Evolutionary conservation across 2,888 invertebrate genomes (phyloP).

Genomic region (Agrotis clavis): DNA sequence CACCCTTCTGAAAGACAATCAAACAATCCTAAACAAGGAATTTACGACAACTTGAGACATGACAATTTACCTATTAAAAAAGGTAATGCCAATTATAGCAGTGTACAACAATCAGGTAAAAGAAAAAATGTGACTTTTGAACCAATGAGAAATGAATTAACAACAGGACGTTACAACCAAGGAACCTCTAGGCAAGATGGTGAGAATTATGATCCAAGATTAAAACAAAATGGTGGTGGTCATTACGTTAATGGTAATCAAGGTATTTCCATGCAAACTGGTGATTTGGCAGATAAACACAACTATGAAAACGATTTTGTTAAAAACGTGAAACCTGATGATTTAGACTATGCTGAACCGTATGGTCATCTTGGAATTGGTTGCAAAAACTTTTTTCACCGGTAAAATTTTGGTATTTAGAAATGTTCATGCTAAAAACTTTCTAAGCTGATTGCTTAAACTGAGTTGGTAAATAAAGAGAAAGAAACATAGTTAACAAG

Average conservation of each 20-base stretch:
- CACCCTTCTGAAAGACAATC: background rate
- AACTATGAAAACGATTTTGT: constrained; percentile 2
- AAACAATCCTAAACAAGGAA: background rate
- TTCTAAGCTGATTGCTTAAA: too few species aligned
- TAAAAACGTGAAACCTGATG: background rate
- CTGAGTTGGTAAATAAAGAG: too few species aligned
- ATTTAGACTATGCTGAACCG: constrained; percentile 22
- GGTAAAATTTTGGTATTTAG: background rate
- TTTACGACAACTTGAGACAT: constrained; percentile 16
- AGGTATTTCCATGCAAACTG: background rate
- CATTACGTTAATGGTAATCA: constrained; percentile 7
- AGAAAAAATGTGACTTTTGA: constrained; percentile 27
- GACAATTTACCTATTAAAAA: background rate
- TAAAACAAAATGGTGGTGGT: background rate
- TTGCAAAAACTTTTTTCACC: constrained; percentile 17
- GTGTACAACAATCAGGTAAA: background rate
- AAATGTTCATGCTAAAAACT: too few species aligned
- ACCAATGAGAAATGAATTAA: constrained; percentile 13
- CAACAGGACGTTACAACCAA: background rate
- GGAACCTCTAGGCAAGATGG: background rate
- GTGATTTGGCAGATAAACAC: background rate
- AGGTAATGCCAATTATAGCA: background rate
- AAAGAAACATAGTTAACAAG: too few species aligned
- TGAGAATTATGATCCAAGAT: background rate
- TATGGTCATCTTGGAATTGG: background rate